Evolutionary conservation across 2,888 invertebrate species (phyloP).

Genomic region (Platycnemis pennipes): DNA sequence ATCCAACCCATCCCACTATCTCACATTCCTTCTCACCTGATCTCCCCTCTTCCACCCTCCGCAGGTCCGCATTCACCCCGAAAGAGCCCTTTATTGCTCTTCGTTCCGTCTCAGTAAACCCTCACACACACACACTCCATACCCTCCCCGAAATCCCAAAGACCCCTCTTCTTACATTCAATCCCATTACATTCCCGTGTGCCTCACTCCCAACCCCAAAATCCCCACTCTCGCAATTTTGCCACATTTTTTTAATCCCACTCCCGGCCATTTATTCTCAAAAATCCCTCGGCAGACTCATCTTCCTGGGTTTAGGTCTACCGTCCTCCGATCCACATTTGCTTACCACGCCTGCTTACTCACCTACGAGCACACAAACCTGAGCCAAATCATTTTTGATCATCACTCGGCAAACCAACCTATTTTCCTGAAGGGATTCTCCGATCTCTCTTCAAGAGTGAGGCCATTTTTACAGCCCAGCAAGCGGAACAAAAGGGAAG

Average conservation of each 20-base stretch:
- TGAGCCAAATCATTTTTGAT: no score
- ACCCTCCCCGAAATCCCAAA: background rate
- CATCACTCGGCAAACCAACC: no score
- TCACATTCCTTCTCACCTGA: background rate
- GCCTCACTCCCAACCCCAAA: background rate
- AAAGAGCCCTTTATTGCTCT: background rate
- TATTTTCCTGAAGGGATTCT: no score
- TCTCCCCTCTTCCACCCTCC: background rate
- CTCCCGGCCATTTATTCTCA: slow-evolving; percentile 41
- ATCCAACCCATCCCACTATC: background rate
- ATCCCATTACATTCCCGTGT: background rate
- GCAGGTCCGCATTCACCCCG: no score
- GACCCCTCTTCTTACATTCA: background rate
- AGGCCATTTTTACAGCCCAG: no score
- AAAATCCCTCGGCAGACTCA: background rate
- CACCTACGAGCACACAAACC: no score
- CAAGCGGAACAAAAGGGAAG: no score
- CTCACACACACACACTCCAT: background rate
- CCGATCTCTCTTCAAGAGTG: no score
- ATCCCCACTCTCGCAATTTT: background rate
- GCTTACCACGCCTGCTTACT: no score
- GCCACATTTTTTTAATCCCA: slow-evolving; percentile 6
- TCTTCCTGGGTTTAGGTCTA: no score
- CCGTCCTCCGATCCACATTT: no score
- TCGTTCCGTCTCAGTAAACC: background rate